These are phyloP conservation scores for Sternarchorhynchus goeldii DNA, from an alignment of 2,797 vertebrate species.

Conservation along the genomic window DNA sequence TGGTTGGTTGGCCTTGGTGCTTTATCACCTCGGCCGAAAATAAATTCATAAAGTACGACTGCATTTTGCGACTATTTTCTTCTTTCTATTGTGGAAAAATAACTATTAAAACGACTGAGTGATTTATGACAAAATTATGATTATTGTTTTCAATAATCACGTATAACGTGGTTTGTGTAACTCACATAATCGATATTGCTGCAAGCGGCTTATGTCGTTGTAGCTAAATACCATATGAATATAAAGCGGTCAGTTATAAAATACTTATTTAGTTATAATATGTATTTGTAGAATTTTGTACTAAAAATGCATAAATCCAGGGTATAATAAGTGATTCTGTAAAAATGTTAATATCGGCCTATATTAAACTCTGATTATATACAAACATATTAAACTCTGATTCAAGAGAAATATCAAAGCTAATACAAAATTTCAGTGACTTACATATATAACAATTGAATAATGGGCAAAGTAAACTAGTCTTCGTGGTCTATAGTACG, in stretches of 20 bases:
- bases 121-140: slow-evolving; percentile 87
- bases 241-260: slow-evolving; percentile 59
- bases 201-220: slow-evolving; percentile 90
- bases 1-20: slow-evolving; percentile 60
- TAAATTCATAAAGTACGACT: slow-evolving; percentile 59
- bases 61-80: slow-evolving; percentile 56
- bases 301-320: no score
- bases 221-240: slow-evolving; percentile 88
- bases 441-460: neutral
- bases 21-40: slow-evolving; percentile 68
- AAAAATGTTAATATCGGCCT: no score
- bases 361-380: no score
- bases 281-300: no score
- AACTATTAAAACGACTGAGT: slow-evolving; percentile 83
- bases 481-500: slow-evolving; percentile 53
- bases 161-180: slow-evolving; percentile 40
- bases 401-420: neutral
- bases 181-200: slow-evolving; percentile 90
- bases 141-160: slow-evolving; percentile 84
- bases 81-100: slow-evolving; percentile 84
- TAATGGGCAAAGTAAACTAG: neutral
- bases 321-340: no score
- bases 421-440: neutral
- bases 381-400: no score
- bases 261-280: neutral